Evolutionary conservation across 2,797 vertebrate species (phyloP).

Genomic region (Scolopax bukidnonensis): DNA sequence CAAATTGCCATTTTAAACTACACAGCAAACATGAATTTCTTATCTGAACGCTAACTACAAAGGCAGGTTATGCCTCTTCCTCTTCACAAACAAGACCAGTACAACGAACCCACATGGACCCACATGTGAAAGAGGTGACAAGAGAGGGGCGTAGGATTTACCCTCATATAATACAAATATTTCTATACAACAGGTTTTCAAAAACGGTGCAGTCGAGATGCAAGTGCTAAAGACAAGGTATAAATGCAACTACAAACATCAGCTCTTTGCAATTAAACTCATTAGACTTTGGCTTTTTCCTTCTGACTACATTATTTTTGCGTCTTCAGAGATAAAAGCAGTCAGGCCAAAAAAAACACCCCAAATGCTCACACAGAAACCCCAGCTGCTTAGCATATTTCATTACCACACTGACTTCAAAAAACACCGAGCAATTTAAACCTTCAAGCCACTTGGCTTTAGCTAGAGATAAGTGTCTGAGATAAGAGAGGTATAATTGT

Average conservation of each 20-base stretch:
- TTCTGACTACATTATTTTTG: neutral
- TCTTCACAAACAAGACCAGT: neutral
- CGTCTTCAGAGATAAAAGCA: neutral
- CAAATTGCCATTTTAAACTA: neutral
- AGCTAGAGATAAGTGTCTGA: constrained; percentile 13
- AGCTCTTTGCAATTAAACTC: constrained; percentile 20
- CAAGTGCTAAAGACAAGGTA: neutral
- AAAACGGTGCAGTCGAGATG: neutral
- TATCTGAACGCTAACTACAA: neutral
- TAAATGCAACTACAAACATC: neutral
- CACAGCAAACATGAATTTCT: neutral
- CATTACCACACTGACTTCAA: constrained; percentile 46
- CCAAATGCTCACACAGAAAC: neutral
- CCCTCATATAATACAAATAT: neutral
- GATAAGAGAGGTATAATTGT: constrained; percentile 42
- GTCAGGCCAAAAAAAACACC: constrained; percentile 11
- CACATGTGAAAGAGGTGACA: neutral
- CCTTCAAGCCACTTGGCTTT: constrained; percentile 44
- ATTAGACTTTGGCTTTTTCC: neutral
- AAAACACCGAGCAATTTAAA: constrained; percentile 59
- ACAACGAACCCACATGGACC: rapidly evolving
- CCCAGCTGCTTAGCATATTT: constrained; percentile 32
- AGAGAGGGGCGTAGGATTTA: neutral
- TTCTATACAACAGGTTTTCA: neutral
- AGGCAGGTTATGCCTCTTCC: neutral